These are phyloP conservation scores for Pristis pectinata DNA, from an alignment of 2,797 vertebrate genomes.

Conservation along the genomic window DNA sequence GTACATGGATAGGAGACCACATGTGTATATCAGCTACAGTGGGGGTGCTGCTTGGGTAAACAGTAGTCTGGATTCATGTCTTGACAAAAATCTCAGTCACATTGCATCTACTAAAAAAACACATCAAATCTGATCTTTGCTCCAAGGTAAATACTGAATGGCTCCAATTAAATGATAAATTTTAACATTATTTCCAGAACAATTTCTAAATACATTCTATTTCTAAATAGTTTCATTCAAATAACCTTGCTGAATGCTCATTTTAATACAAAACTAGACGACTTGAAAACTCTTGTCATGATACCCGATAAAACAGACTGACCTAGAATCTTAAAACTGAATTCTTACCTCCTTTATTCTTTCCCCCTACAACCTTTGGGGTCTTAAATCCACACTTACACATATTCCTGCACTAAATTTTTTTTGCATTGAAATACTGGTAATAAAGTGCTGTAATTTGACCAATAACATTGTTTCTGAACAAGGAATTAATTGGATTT, in stretches of 20 bases:
- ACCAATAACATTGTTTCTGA: background rate
- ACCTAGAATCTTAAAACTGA: no score
- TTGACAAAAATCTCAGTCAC: no score
- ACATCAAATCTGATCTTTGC: background rate
- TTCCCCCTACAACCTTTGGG: no score
- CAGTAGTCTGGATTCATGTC: no score
- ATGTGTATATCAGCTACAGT: no score
- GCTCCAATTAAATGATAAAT: background rate
- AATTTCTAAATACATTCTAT: background rate
- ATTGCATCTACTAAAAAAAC: no score
- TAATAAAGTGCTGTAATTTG: background rate
- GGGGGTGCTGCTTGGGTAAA: no score
- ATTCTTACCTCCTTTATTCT: no score
- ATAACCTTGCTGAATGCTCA: background rate
- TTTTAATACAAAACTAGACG: background rate
- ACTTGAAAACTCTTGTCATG: background rate
- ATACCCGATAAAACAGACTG: background rate
- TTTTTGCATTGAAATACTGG: background rate
- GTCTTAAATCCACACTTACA: background rate
- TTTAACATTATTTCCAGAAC: background rate
- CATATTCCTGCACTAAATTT: background rate
- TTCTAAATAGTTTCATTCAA: background rate
- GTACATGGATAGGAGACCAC: no score
- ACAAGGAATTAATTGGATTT: background rate
- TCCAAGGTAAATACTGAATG: constrained; percentile 7